Evolutionary conservation across 2,888 invertebrate genomes (phyloP), one percentile per base, ranked within the genome.

Genomic region (Epirrita christyi): DNA sequence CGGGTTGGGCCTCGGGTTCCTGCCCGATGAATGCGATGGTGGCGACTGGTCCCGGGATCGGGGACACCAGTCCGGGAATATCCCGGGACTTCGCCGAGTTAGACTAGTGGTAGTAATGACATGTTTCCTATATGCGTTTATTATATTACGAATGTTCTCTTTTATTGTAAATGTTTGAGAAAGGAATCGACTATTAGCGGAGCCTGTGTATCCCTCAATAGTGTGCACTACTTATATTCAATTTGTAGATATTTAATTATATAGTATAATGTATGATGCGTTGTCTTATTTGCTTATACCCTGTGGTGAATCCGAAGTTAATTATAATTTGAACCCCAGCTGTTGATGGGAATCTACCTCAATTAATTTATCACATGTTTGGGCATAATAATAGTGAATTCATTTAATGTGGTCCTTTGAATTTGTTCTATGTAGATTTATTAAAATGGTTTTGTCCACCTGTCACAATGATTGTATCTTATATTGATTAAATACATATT

Each of bases 201-300:
- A 81, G 77, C 75, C 75, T 73, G 66, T 75, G 82, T 81, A 81
- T 83, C 82, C 63, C 85, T 81, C 68, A 72, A 85, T 88, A 86
- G 88, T 83, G 83, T 85, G 89, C 88, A 89, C 88, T 88, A 80
- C 81, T 84, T 87, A 83, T 83, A 84, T 88, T 87, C 88, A 83
- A 90, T 88, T 89, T 92, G 92, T 91, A 92, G 92, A 91, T 92
- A 92, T 88, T 86, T 91, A 91, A 91, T 90, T 90, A 90, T 90
- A 91, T 91, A 92, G 89, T 88, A 88, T 90, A 92, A 92, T 89
- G 86, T 88, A 84, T 83, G 86, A 85, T 83, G 86, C 83, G 85
- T 89, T 88, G 84, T 87, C 86, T 89, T 83, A 87, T 89, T 90
- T 90, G 86, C 86, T 87, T 85, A 73, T 71, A 79, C 81, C 86